Percentiles rank a stretch among this genome's conserved stretches.
These are phyloP conservation scores for Chondrosia reniformis DNA, from an alignment of 37 sponge, comb jelly and placozoan genomes.

Conservation along the genomic window DNA sequence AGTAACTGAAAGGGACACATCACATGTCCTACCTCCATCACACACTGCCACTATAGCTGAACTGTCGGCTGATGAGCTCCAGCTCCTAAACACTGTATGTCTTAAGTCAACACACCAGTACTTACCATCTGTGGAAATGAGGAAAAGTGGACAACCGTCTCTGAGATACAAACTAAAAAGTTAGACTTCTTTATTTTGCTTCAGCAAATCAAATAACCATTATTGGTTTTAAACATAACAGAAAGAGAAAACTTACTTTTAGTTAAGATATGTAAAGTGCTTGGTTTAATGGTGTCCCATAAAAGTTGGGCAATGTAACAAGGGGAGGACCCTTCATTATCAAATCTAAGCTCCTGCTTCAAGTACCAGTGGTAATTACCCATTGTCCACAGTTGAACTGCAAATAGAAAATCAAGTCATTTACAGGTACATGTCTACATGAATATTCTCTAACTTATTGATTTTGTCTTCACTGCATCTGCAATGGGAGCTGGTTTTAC, in stretches of 20 bases:
- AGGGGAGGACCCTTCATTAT: neutral
- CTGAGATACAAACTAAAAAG: too few relatives aligned
- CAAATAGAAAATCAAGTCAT: neutral
- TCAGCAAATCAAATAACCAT: too few relatives aligned
- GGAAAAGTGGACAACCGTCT: too few relatives aligned
- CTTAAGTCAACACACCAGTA: conserved; percentile 59
- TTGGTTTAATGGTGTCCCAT: conserved; percentile 76
- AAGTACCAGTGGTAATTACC: conserved; percentile 95
- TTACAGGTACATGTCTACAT: neutral
- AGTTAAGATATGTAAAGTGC: conserved; percentile 69
- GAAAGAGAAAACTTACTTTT: too few relatives aligned
- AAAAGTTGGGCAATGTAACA: conserved; percentile 9
- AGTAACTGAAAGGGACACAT: too few relatives aligned
- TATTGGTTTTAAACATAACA: too few relatives aligned
- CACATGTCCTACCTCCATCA: conserved; percentile 84
- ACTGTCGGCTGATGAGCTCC: conserved; percentile 29
- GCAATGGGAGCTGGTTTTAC: neutral
- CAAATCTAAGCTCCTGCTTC: conserved; percentile 78
- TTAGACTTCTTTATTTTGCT: too few relatives aligned
- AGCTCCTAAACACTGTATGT: conserved; percentile 47
- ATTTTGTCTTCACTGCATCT: neutral
- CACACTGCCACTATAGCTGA: conserved; percentile 57
- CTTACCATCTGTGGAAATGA: conserved; percentile 42
- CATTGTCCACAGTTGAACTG: conserved; percentile 84
- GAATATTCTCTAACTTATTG: neutral